These are phyloP conservation scores for Antrozous pallidus DNA, from an alignment of 2,797 vertebrate species.

Conservation along the genomic window DNA sequence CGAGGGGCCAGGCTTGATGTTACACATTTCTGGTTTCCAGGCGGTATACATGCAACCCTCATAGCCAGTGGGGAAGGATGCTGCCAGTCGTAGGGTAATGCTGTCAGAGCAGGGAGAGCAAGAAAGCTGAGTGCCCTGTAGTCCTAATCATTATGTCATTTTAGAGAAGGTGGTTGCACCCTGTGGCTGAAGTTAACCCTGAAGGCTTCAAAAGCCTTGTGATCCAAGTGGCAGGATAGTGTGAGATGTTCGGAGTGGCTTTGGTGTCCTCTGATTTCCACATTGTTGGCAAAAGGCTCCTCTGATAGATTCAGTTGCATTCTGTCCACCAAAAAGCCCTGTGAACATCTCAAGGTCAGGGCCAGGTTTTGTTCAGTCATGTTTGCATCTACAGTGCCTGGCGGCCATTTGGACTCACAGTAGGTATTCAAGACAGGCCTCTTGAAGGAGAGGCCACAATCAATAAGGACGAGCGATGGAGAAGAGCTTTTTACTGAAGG, in stretches of 20 bases:
- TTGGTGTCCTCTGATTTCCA: background rate
- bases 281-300: background rate
- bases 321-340: background rate
- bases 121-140: conserved; percentile 45
- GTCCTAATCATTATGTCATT: conserved; percentile 52
- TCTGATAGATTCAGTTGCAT: background rate
- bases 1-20: conserved; percentile 90
- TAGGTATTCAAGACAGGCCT: background rate
- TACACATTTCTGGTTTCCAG: conserved; percentile 89
- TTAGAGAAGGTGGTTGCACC: conserved; percentile 63
- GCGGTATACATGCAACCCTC: conserved; percentile 86
- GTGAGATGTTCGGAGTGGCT: background rate
- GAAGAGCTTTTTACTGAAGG: background rate
- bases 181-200: conserved; percentile 68
- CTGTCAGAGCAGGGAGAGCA: conserved; percentile 70
- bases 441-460: background rate
- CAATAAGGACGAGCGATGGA: background rate
- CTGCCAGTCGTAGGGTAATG: conserved; percentile 78
- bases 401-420: background rate
- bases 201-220: conserved; percentile 64
- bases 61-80: conserved; percentile 80
- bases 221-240: background rate
- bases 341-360: background rate
- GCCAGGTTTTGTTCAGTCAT: background rate
- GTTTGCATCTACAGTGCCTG: background rate